phyloP scores from a whole-genome alignment of 2,888 invertebrate species.

The Cataglyphis cursor region DNA sequence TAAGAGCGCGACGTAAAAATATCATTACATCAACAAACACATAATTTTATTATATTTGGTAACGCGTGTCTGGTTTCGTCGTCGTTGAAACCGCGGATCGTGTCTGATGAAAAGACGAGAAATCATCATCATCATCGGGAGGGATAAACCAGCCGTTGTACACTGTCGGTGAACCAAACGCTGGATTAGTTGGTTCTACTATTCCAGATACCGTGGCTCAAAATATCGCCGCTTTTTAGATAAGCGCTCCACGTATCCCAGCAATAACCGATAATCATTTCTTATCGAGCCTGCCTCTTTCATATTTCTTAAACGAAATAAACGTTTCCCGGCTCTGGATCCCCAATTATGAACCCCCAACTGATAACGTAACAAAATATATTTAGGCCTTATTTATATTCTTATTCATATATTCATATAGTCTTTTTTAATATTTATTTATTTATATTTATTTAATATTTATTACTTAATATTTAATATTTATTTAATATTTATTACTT shows the following conservation, averaged over 20 bases:
- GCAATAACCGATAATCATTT: conserved; percentile 18
- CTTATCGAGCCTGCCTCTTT: background rate
- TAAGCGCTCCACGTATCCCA: background rate
- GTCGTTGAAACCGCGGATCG: background rate
- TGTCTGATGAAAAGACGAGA: background rate
- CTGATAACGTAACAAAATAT: background rate
- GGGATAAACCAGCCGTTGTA: background rate
- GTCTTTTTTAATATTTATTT: background rate
- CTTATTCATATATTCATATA: too few relatives aligned
- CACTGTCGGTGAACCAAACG: background rate
- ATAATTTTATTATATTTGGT: background rate
- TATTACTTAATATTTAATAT: too few relatives aligned
- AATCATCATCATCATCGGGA: background rate
- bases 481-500: background rate
- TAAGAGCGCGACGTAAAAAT: background rate
- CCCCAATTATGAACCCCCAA: background rate
- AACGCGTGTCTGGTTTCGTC: background rate
- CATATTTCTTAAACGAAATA: background rate
- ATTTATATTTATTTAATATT: too few relatives aligned
- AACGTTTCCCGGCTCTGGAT: background rate
- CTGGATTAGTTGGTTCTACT: background rate
- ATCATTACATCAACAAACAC: background rate
- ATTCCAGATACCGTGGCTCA: background rate
- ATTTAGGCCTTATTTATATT: background rate
- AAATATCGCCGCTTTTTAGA: conserved; percentile 2